phyloP scores from a whole-genome alignment of 2,113 vertebrate genomes.

The Gorsachius goisagi region DNA sequence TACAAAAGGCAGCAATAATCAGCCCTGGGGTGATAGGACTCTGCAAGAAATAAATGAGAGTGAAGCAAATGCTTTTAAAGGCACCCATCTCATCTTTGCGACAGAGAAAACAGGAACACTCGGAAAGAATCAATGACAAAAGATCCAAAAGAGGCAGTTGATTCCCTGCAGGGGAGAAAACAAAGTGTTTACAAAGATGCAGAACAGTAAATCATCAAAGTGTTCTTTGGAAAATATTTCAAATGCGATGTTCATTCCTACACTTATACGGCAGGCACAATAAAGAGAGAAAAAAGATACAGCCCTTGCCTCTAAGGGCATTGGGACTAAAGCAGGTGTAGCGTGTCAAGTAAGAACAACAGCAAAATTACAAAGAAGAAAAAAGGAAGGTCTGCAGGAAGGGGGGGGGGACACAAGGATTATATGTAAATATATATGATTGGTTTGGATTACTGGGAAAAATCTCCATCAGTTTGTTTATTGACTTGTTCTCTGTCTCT shows the following conservation, averaged over 20 bases:
- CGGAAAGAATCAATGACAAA: constrained; percentile 24
- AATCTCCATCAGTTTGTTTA: not conserved
- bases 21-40: not conserved
- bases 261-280: not conserved
- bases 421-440: not conserved
- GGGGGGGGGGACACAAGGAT: not conserved
- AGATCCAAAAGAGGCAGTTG: not conserved
- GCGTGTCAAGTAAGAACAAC: not conserved
- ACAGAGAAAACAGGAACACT: not conserved
- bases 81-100: not conserved
- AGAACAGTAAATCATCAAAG: constrained; percentile 22
- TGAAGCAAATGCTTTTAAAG: constrained; percentile 28
- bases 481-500: not conserved
- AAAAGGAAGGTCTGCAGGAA: not conserved
- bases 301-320: not conserved
- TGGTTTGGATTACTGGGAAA: not conserved
- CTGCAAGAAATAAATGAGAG: constrained; percentile 30
- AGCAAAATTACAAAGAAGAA: not conserved
- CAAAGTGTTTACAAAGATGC: constrained; percentile 30
- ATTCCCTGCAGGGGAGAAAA: constrained; percentile 29
- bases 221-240: not conserved
- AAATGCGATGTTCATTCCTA: not conserved
- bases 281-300: not conserved
- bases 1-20: not conserved
- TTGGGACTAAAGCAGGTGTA: not conserved